Conservation (phyloP, 2,888 invertebrate genomes). For the Tyria jacobaeae region DNA sequence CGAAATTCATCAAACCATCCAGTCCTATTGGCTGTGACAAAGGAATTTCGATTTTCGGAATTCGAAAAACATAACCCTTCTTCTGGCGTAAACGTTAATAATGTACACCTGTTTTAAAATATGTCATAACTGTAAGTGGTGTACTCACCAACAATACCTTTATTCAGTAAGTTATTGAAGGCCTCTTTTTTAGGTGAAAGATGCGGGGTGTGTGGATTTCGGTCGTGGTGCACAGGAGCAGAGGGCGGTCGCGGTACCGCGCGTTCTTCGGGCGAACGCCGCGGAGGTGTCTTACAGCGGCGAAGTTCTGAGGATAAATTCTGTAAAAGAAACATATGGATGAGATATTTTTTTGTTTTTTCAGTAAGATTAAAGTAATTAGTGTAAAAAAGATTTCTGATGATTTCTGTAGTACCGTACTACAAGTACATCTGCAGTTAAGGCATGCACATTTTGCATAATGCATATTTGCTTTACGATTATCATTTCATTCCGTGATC, state of each 20-base stretch:
- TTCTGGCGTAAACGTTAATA: too few relatives aligned
- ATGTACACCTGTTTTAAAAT: background rate
- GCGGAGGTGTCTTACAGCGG: conserved; percentile 78
- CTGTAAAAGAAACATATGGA: conserved; percentile 53
- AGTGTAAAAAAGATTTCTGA: background rate
- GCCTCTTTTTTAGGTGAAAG: conserved; percentile 89
- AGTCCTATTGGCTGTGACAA: too few relatives aligned
- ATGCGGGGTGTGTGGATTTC: conserved; percentile 79
- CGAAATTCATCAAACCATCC: too few relatives aligned
- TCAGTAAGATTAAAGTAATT: background rate
- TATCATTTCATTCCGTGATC: too few relatives aligned
- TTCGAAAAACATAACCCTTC: too few relatives aligned
- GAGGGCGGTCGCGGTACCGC: conserved; percentile 78
- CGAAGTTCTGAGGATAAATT: conserved; percentile 72
- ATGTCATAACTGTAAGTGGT: conserved; percentile 20
- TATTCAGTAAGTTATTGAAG: conserved; percentile 86
- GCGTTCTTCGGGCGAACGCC: conserved; percentile 78
- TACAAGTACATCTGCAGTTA: too few relatives aligned
- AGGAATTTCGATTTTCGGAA: too few relatives aligned
- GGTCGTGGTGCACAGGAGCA: conserved; percentile 82
- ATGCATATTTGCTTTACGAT: too few relatives aligned
- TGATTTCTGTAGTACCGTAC: background rate
- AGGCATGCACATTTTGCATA: too few relatives aligned
- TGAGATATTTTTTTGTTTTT: background rate
- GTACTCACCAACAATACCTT: conserved; percentile 87